Conservation (phyloP, 2,797 vertebrate genomes). For the Remorina albescens region DNA sequence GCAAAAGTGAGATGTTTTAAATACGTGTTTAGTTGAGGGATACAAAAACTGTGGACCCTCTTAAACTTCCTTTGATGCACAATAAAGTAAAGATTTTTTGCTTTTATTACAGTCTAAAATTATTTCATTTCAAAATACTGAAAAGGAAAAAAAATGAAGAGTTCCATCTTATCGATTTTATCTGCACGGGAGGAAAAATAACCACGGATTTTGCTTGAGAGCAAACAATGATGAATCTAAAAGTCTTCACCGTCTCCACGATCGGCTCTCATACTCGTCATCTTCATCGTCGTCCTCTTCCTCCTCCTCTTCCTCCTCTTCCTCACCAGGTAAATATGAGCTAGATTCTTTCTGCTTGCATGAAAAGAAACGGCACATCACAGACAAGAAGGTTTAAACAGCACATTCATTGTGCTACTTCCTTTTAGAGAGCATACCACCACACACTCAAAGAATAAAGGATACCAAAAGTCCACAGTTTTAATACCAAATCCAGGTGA, state of each 20-base stretch:
- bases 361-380: neutral
- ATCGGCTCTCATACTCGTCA: constrained; percentile 96
- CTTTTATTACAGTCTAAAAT: constrained; percentile 71
- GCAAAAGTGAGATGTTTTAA: constrained; percentile 84
- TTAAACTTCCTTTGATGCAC: constrained; percentile 50
- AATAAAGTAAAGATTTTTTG: constrained; percentile 56
- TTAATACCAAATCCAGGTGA: too few relatives aligned
- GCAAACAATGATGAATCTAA: constrained; percentile 5
- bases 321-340: constrained; percentile 91
- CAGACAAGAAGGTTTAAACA: neutral
- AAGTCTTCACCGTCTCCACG: constrained; percentile 94
- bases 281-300: constrained; percentile 91
- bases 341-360: constrained; percentile 89
- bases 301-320: constrained; percentile 95
- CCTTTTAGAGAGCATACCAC: neutral
- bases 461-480: too few relatives aligned
- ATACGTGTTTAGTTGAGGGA: constrained; percentile 74
- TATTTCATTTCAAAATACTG: constrained; percentile 80
- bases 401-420: neutral
- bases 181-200: constrained; percentile 34
- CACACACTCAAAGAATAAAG: too few relatives aligned
- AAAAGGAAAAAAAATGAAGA: constrained; percentile 61
- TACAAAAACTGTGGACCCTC: constrained; percentile 61
- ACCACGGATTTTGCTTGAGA: constrained; percentile 40
- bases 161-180: constrained; percentile 51